Conservation (phyloP, 2,113 vertebrate genomes). For the Aphelocoma coerulescens region DNA sequence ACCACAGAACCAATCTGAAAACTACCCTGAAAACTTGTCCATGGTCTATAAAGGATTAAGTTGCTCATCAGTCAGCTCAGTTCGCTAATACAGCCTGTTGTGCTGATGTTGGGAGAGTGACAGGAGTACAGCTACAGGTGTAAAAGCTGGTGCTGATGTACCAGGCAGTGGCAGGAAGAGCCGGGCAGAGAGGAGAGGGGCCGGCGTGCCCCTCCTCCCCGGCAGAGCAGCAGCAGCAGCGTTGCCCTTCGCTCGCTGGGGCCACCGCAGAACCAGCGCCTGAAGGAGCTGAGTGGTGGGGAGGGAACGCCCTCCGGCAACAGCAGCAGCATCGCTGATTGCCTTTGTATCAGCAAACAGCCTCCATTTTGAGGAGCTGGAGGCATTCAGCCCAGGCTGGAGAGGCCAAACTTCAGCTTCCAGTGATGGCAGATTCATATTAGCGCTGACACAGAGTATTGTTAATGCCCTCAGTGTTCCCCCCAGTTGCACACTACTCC, state of each 20-base stretch:
- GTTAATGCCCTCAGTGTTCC: rapidly evolving
- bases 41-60: background rate
- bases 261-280: background rate
- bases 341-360: background rate
- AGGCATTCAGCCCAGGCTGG: background rate
- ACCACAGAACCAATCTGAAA: background rate
- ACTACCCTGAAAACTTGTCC: background rate
- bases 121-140: background rate
- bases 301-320: conserved; percentile 23
- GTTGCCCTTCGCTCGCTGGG: background rate
- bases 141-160: background rate
- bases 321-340: background rate
- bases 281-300: background rate
- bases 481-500: rapidly evolving
- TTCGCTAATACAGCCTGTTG: rapidly evolving
- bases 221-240: background rate
- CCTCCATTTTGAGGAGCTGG: conserved; percentile 33
- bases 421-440: rapidly evolving
- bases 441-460: rapidly evolving
- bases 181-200: background rate
- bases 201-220: background rate
- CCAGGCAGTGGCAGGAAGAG: background rate
- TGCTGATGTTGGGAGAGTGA: rapidly evolving
- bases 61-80: background rate
- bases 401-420: background rate